Base-by-base conservation (phyloP, 2,888 invertebrate species). In the Fabriciana adippe region DNA sequence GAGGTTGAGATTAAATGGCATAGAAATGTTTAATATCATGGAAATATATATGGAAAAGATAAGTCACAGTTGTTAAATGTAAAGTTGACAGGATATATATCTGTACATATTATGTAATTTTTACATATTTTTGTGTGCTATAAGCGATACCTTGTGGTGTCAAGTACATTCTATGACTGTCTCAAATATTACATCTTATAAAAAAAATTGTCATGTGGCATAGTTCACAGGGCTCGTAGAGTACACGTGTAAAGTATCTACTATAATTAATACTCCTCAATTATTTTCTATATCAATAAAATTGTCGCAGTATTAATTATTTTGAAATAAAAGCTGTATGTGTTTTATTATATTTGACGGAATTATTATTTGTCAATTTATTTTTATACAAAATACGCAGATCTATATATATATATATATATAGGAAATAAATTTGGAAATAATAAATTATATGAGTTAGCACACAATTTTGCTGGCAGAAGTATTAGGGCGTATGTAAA, bases 141-240 rank as follows among this genome's bases (percentile, higher is more conserved):
- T 26, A 26, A 26, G 26, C 4, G 26, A 26, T 26, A 26, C 4
- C 26, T 26, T 3, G 26, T 5, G 26, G 4, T 41, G 35, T 35
- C 8, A 41, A 41, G 11, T 11, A 41, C 11, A 11, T 41, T 41
- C 35, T 41, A 41, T 35, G 35, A 35, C 8, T 45, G 56, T 56
- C 56, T 56, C 45, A 15, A n/a, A 59, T 63, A 16, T 18, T 47
- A 64, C 35, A 56, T 64, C 55, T 55, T 35, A 48, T 62, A 41
- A 54, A 66, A 66, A 66, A 63, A 21, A 50, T 48, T 41, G 61
- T 51, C 70, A 67, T 59, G 57, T 70, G 70, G 67, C 45, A 48
- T 50, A 31, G 67, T 70, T 70, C 70, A 31, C 70, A 70, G 60
- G 56, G 45, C 35, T 60, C 35, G 64, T 64, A 48, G 59, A 41